Percentiles rank a stretch among this genome's conserved stretches.
phyloP scores from a whole-genome alignment of 2,113 vertebrate genomes.

The Herpetotheres cachinnans region DNA sequence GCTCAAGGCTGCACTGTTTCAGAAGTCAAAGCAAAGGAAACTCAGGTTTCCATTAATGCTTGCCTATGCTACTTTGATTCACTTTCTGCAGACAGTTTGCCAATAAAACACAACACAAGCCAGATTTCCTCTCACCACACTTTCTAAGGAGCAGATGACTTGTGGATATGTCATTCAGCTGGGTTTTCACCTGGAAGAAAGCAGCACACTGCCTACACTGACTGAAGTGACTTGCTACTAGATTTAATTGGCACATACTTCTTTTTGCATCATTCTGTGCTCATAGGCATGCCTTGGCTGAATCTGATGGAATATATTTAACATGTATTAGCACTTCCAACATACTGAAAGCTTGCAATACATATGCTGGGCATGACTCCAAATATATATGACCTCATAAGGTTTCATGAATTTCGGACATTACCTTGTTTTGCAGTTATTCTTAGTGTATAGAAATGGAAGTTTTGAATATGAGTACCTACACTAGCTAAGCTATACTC shows the following conservation, averaged over 20 bases:
- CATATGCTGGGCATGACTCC: background rate
- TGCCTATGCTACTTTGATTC: background rate
- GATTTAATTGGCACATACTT: constrained; percentile 26
- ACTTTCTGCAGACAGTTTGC: background rate
- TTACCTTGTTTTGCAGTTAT: background rate
- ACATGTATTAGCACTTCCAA: constrained; percentile 38
- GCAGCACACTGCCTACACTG: constrained; percentile 1
- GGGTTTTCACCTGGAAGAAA: constrained; percentile 56
- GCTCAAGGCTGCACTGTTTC: background rate
- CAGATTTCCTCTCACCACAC: constrained; percentile 14
- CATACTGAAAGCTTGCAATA: background rate
- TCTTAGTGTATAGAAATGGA: background rate
- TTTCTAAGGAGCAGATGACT: background rate
- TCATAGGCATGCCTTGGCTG: constrained; percentile 40
- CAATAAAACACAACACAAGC: background rate
- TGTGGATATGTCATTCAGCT: constrained; percentile 26
- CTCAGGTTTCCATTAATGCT: background rate
- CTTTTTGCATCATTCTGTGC: constrained; percentile 31
- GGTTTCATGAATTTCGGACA: background rate
- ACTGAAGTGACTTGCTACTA: constrained; percentile 33
- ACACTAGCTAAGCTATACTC: background rate
- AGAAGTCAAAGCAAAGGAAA: background rate
- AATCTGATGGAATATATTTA: constrained; percentile 39
- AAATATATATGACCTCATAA: background rate
- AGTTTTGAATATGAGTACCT: background rate